Evolutionary conservation across 2,113 vertebrate species (phyloP), one percentile per base, ranked within the genome.

Genomic region (Pedionomus torquatus): DNA sequence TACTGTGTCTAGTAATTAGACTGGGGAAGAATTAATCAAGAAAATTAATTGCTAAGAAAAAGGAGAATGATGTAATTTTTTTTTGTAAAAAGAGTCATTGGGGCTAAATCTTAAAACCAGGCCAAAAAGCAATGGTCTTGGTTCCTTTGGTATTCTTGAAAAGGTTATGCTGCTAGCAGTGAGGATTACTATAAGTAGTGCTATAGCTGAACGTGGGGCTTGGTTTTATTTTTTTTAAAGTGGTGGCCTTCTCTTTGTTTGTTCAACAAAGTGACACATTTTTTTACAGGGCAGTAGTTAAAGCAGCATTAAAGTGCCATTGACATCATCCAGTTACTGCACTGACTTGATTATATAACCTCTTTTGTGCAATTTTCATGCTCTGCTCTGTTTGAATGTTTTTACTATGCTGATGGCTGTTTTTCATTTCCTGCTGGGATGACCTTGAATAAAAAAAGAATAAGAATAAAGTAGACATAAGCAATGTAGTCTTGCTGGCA

Each of bases 341-440:
- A 64, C 82, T 90, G 94, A 94, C 94, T 97, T 96, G 95, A 95
- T 96, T 97, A 96, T 95, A 95, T 96, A 94, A 95, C 89, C 89
- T 95, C 89, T 95, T 98, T 96, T 97, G 94, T 97, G 90, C 83
- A 86, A 87, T 97, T 97, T 97, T 97, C 97, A 97, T 97, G 95
- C 96, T 97, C 96, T 97, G 91, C 92, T 96, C 97, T 95, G 95
- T 96, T 96, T 97, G 94, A 97, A 97, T 95, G 96, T 97, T 97
- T 97, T 97, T 96, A 92, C 93, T 96, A 52, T 93, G 85, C 95
- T 96, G 95, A 96, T 97, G 95, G 85, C 90, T 98, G 96, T 96
- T 98, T 97, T 97, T 97, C 96, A 97, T 98, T 98, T 97, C 93
- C 96, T 97, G 97, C 94, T 97, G 91, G 93, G 94, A 88, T 97